These are phyloP conservation scores for Limnephilus rhombicus DNA, from an alignment of 2,888 invertebrate species.

Conservation along the genomic window DNA sequence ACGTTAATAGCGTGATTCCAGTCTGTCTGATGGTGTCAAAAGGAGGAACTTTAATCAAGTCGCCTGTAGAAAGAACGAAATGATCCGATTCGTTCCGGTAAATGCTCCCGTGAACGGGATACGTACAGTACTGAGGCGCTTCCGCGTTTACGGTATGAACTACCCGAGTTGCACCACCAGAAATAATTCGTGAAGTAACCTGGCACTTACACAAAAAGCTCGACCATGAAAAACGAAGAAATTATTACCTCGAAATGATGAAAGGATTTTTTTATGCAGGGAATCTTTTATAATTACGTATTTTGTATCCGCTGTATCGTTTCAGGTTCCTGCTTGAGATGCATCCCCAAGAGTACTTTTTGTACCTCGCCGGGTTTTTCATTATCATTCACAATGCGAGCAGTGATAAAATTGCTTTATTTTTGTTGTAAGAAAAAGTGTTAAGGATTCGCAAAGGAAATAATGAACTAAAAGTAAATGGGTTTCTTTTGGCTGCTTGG, in stretches of 20 bases:
- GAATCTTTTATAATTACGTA: conserved; percentile 23
- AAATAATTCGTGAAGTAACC: conserved; percentile 22
- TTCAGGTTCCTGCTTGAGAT: conserved; percentile 42
- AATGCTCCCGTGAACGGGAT: conserved; percentile 48
- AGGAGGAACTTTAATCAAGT: conserved; percentile 47
- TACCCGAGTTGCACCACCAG: not conserved
- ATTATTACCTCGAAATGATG: not conserved
- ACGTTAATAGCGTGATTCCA: conserved; percentile 35
- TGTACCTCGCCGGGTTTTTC: conserved; percentile 56
- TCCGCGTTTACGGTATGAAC: conserved; percentile 43
- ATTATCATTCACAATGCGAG: conserved; percentile 59
- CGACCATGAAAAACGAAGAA: not conserved
- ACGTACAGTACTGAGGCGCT: conserved; percentile 34
- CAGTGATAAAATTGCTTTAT: conserved; percentile 61
- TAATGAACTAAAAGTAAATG: conserved; percentile 52
- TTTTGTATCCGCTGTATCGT: not conserved
- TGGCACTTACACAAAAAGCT: conserved; percentile 3
- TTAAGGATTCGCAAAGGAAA: conserved; percentile 57
- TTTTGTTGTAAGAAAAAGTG: conserved; percentile 49
- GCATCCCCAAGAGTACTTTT: conserved; percentile 54
- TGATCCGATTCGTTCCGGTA: conserved; percentile 49
- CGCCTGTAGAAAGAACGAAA: conserved; percentile 41
- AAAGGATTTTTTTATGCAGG: not conserved
- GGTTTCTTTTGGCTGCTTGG: conserved; percentile 16
- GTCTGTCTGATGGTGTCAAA: conserved; percentile 44